These are phyloP conservation scores for Periophthalmodon schlosseri DNA, from an alignment of 2,113 vertebrate genomes.

Conservation along the genomic window DNA sequence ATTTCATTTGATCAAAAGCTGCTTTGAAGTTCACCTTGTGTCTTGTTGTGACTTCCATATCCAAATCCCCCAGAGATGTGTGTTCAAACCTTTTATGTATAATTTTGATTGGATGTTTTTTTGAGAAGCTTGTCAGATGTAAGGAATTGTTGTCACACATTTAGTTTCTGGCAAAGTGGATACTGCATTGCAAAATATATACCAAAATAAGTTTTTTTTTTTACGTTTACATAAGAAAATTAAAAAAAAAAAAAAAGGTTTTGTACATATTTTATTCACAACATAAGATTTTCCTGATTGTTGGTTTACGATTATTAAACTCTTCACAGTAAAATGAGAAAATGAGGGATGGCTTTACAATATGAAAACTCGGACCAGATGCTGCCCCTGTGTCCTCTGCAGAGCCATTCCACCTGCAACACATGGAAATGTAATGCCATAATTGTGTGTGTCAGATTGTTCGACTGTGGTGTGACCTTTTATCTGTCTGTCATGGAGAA, in stretches of 20 bases:
- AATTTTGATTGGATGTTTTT: not conserved
- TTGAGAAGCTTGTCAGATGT: not conserved
- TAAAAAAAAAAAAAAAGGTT: no score
- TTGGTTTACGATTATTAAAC: not conserved
- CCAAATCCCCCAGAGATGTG: not conserved
- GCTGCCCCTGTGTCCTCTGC: constrained; percentile 30
- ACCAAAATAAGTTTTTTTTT: no score
- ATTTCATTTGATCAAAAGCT: constrained; percentile 5
- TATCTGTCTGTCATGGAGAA: constrained; percentile 32
- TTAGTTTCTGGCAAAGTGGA: no score
- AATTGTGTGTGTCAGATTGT: constrained; percentile 50
- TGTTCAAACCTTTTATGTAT: not conserved
- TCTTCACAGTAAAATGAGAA: not conserved
- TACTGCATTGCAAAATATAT: no score
- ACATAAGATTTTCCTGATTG: not conserved
- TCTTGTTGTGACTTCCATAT: not conserved
- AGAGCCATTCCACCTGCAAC: constrained; percentile 34
- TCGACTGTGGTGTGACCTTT: constrained; percentile 45
- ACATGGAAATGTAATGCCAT: constrained; percentile 51
- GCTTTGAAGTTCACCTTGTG: constrained; percentile 18
- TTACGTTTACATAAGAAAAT: no score
- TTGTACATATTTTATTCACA: no score
- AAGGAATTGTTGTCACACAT: no score
- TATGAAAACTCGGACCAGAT: constrained; percentile 32
- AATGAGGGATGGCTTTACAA: constrained; percentile 13